phyloP scores from a whole-genome alignment of 2,888 invertebrate species.

The Mimachlamys varia region DNA sequence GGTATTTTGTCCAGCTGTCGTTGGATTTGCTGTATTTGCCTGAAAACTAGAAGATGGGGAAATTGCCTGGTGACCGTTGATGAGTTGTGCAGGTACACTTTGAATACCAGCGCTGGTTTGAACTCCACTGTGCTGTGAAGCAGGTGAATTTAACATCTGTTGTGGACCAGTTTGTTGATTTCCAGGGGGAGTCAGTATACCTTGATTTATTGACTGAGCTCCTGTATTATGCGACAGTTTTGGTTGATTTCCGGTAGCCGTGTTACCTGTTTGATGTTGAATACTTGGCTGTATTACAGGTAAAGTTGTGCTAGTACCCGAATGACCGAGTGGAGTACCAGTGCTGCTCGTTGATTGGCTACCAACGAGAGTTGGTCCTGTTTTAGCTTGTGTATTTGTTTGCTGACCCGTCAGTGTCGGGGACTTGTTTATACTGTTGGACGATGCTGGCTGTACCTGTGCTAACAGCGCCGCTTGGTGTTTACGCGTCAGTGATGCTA shows the following conservation, averaged over 20 bases:
- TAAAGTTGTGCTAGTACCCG: too few species aligned
- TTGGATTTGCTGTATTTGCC: too few species aligned
- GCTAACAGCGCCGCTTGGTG: not conserved
- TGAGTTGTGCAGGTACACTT: not conserved
- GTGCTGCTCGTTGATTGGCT: too few species aligned
- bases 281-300: too few species aligned
- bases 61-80: not conserved
- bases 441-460: not conserved
- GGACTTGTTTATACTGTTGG: not conserved
- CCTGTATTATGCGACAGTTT: not conserved
- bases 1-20: too few species aligned
- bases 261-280: too few species aligned
- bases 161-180: not conserved
- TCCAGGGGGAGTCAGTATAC: not conserved
- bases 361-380: too few species aligned
- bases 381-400: too few species aligned
- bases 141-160: not conserved
- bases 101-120: not conserved
- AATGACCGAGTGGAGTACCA: too few species aligned
- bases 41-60: not conserved
- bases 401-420: not conserved
- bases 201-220: not conserved
- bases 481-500: not conserved
- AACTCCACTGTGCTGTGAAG: not conserved
- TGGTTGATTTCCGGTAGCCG: not conserved